Conservation (phyloP, 2,888 invertebrate species). For the Heliconius hortense region DNA sequence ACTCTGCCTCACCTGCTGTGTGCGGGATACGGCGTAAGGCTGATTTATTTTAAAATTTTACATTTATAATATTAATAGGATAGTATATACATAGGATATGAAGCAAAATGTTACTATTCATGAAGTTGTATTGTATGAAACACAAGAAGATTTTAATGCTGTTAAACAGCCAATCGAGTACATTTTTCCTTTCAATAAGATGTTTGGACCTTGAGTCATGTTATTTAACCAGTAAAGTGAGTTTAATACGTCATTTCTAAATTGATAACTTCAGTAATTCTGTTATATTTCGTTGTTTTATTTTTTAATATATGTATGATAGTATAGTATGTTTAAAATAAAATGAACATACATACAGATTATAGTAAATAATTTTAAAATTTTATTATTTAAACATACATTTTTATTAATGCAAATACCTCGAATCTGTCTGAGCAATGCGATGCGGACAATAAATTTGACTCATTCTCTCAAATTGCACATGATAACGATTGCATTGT, state of each 20-base stretch:
- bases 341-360: neutral
- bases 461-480: neutral
- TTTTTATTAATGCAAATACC: neutral
- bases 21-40: no score
- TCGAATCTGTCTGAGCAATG: neutral
- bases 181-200: slow-evolving; percentile 7
- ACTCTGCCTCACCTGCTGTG: no score
- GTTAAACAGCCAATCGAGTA: neutral
- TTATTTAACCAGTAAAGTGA: slow-evolving; percentile 23
- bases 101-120: neutral
- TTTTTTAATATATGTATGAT: neutral
- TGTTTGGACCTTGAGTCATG: slow-evolving; percentile 25
- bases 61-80: no score
- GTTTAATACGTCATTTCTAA: slow-evolving; percentile 20
- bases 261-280: slow-evolving; percentile 6
- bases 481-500: neutral
- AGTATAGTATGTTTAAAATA: neutral
- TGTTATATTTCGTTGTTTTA: neutral
- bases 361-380: neutral
- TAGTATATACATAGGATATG: neutral
- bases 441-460: neutral
- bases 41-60: no score
- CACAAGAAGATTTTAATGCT: neutral
- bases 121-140: neutral
- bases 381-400: neutral